phyloP scores from a whole-genome alignment of 2,888 invertebrate genomes.

The Orthosia gothica region DNA sequence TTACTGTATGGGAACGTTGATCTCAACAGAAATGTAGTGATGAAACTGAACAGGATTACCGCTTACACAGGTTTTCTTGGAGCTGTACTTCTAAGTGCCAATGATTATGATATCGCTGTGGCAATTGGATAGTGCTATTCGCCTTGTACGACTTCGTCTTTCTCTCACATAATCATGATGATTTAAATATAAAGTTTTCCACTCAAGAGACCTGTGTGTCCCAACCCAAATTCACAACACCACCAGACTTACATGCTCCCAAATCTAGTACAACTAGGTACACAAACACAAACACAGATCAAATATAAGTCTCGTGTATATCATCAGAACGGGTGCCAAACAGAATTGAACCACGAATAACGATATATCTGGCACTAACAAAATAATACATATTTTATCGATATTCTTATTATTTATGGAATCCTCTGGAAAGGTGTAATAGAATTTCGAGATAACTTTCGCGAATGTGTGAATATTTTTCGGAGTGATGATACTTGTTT shows the following conservation, averaged over 20 bases:
- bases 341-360: slow-evolving; percentile 76
- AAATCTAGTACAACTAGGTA: slow-evolving; percentile 70
- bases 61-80: too few species aligned
- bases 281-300: slow-evolving; percentile 51
- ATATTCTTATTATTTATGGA: slow-evolving; percentile 58
- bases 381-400: slow-evolving; percentile 64
- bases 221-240: slow-evolving; percentile 24
- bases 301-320: slow-evolving; percentile 69
- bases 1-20: too few species aligned
- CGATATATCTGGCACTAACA: slow-evolving; percentile 53
- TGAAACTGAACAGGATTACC: too few species aligned
- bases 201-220: slow-evolving; percentile 3
- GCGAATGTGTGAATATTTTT: slow-evolving; percentile 27
- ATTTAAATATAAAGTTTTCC: neutral
- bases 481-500: neutral
- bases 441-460: slow-evolving; percentile 43
- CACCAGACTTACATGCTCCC: slow-evolving; percentile 66
- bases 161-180: too few species aligned
- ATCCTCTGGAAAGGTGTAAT: slow-evolving; percentile 51
- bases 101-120: too few species aligned
- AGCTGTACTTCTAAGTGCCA: too few species aligned
- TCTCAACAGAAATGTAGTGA: too few species aligned
- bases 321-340: slow-evolving; percentile 82
- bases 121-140: too few species aligned
- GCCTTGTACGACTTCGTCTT: too few species aligned